Evolutionary conservation across 37 sponge, comb jelly and placozoan species (phyloP), one percentile per base, ranked within the genome.

Genomic region (Aplysina aerophoba): DNA sequence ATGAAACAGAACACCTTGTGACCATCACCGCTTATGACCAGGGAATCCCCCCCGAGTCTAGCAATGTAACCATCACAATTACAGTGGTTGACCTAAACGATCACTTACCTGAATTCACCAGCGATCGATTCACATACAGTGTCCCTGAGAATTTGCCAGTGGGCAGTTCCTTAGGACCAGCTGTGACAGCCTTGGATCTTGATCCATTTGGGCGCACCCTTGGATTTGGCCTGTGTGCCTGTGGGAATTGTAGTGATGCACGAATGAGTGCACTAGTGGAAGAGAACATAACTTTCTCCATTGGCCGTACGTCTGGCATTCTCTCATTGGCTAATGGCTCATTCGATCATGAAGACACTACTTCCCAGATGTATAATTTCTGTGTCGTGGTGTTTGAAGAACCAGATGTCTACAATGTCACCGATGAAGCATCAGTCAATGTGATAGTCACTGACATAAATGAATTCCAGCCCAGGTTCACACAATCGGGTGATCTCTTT

Each of bases 61-160:
- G 73, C 15, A 56, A 20, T 33, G 15, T 24, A 0, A 59, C 36
- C 35, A 16, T 91, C 35, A 61, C 39, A 0, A 87, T 95, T 35
- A 60, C n/a, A 15, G 74, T 95, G 0, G 8, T 12, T 13, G 86
- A 88, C 61, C 16, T 39, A 0, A 89, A 90, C 40, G 91, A 95
- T 64, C 87, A 95, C 74, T 31, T 59, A 4, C 95, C 95, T 3
- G 83, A 87, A n/a, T 87, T 95, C 41, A 19, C 44, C 19, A 58
- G 54, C 16, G 31, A 8, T 0, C 82, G 81, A 17, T 94, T 88
- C 65, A 66, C 71, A 3, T 91, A 89, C 39, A 22, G 59, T 0
- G 80, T 91, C 12, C 44, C 53, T 19, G 78, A 75, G 40, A 75
- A 40, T 75, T 75, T 75, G 78, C 54, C 37, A 40, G 14, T 44